Base-by-base conservation (phyloP, 2,797 vertebrate genomes). In the Neomorphus geoffroyi region DNA sequence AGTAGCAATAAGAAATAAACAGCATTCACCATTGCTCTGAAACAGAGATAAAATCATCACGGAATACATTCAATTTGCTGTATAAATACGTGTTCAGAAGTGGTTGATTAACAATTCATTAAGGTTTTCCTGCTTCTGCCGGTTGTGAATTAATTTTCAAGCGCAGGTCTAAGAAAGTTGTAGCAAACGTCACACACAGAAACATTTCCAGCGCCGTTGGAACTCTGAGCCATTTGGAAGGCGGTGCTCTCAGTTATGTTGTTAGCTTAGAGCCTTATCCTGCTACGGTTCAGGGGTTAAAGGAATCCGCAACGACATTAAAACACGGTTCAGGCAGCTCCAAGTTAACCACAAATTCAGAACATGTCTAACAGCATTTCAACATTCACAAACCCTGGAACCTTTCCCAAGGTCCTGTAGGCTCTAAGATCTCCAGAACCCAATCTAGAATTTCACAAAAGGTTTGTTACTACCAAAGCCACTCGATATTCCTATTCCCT, bases 281-380 rank as follows among this genome's bases (percentile, higher is more conserved):
- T 30, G 66, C 78, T 69, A 81, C n/a, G 89, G 89, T 93, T 95
- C 87, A 82, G 95, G 93, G 95, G 96, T 96, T 96, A 96, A 94
- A 95, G 73, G 90, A 97, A 95, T 46, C 78, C 53, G 50, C 69
- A 28, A 28, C 8, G 27, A 94, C 35, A 95, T 78, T 85, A 62
- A 96, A 96, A 87, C 66, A 91, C 93, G 85, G 86, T 9, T 94
- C 58, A 72, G 90, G 94, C 88, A 61, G 60, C 95, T 89, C 46
- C 30, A 45, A 94, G 93, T 67, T 64, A 92, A 97, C 94, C 97
- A 69, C 93, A 95, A 77, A 94, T 92, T 96, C 94, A 90, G 97
- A 97, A 93, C 86, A 94, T 41, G 70, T 87, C 96, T 95, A 81
- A 92, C 82, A 94, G 92, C 74, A 54, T 92, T 92, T 86, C 58